Evolutionary conservation across 2,888 invertebrate genomes (phyloP).

Genomic region (Athalia cordata): DNA sequence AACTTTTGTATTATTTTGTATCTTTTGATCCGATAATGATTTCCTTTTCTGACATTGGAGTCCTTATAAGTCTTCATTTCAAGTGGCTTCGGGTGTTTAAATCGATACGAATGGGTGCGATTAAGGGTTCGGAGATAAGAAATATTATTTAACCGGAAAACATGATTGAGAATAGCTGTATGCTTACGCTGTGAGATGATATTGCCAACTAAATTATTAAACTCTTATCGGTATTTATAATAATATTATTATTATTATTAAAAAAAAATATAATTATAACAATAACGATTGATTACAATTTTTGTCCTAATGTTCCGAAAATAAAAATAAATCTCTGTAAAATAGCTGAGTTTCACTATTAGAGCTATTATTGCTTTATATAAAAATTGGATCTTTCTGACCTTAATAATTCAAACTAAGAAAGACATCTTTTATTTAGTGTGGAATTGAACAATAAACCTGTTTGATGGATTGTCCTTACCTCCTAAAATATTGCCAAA

Average conservation of each 20-base stretch:
- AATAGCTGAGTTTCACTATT: slow-evolving; percentile 41
- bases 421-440: background rate
- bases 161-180: slow-evolving; percentile 46
- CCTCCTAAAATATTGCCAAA: slow-evolving; percentile 36
- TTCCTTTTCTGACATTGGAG: slow-evolving; percentile 1
- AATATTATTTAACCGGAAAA: background rate
- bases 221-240: slow-evolving; percentile 68
- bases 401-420: background rate
- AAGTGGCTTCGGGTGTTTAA: background rate
- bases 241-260: slow-evolving; percentile 58
- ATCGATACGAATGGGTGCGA: slow-evolving; percentile 19
- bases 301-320: slow-evolving; percentile 69
- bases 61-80: slow-evolving; percentile 4
- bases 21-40: background rate
- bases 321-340: slow-evolving; percentile 67
- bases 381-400: slow-evolving; percentile 31
- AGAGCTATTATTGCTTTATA: slow-evolving; percentile 19
- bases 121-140: background rate
- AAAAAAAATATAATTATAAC: slow-evolving; percentile 61
- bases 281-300: slow-evolving; percentile 67
- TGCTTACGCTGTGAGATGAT: slow-evolving; percentile 42
- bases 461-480: background rate
- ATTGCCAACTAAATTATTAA: slow-evolving; percentile 63
- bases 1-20: slow-evolving; percentile 4
- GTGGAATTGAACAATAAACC: no score